A percentile compares a stretch with the other conserved stretches of the same genome.
phyloP scores from a whole-genome alignment of 2,113 vertebrate genomes.

The Silurus meridionalis region DNA sequence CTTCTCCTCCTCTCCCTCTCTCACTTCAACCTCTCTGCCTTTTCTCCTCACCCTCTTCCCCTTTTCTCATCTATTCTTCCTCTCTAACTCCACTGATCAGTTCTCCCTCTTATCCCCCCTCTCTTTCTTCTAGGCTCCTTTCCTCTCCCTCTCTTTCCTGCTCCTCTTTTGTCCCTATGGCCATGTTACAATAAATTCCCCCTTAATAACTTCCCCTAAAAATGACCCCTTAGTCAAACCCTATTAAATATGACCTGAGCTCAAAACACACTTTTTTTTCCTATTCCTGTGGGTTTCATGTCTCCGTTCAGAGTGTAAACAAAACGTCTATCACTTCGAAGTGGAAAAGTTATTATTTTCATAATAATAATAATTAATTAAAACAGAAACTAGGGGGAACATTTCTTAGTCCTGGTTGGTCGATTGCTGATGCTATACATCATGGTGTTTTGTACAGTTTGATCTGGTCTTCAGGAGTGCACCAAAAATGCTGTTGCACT shows the following conservation, averaged over 20 bases:
- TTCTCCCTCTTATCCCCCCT: too few relatives aligned
- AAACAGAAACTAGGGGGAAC: background rate
- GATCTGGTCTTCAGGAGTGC: background rate
- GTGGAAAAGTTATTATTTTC: background rate
- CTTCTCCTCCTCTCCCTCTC: background rate
- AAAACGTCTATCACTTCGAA: background rate
- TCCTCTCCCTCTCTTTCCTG: too few relatives aligned
- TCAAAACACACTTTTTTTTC: background rate
- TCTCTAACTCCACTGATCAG: too few relatives aligned
- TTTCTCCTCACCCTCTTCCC: background rate
- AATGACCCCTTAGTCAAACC: background rate
- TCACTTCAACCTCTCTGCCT: background rate
- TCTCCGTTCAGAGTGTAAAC: background rate
- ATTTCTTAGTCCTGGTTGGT: background rate
- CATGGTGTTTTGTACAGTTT: background rate
- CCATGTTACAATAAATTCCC: background rate
- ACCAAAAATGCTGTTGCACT: background rate
- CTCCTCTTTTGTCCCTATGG: background rate
- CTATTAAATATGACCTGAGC: too few relatives aligned
- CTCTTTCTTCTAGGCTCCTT: too few relatives aligned
- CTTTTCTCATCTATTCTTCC: too few relatives aligned
- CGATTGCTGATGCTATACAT: background rate
- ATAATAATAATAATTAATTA: background rate
- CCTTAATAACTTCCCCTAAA: background rate
- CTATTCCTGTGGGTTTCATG: background rate